Conservation (phyloP, 2,113 vertebrate species). For the Ictidomys tridecemlineatus region DNA sequence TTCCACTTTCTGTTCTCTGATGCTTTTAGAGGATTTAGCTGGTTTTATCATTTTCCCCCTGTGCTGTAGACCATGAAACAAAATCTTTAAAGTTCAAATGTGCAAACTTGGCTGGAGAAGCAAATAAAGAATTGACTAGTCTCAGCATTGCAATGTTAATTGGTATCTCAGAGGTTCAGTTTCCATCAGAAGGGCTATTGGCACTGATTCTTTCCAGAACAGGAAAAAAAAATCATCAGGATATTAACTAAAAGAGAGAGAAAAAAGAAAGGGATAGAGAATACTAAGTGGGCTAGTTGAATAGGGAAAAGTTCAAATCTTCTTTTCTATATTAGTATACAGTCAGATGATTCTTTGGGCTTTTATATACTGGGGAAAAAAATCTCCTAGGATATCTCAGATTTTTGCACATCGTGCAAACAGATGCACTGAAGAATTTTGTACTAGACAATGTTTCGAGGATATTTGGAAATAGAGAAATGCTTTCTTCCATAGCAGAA, state of each 20-base stretch:
- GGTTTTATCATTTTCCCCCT: slow-evolving; percentile 79
- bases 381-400: background rate
- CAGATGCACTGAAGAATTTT: background rate
- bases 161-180: slow-evolving; percentile 77
- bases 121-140: slow-evolving; percentile 79
- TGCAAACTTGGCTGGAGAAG: slow-evolving; percentile 81
- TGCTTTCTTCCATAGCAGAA: slow-evolving; percentile 10
- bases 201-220: slow-evolving; percentile 58
- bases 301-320: slow-evolving; percentile 28
- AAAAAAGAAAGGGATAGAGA: background rate
- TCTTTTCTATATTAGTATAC: slow-evolving; percentile 6
- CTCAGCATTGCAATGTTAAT: slow-evolving; percentile 81
- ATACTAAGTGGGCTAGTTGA: background rate
- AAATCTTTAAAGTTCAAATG: slow-evolving; percentile 87
- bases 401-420: slow-evolving; percentile 42
- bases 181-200: slow-evolving; percentile 67
- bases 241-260: slow-evolving; percentile 33
- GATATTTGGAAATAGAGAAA: background rate
- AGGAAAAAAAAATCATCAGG: background rate
- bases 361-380: slow-evolving; percentile 14
- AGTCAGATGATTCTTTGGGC: slow-evolving; percentile 29
- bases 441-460: background rate
- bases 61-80: slow-evolving; percentile 81
- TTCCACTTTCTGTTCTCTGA: slow-evolving; percentile 68
- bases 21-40: slow-evolving; percentile 81